Conservation (phyloP, 2,113 vertebrate genomes). For the Lamprologus lemairii region DNA sequence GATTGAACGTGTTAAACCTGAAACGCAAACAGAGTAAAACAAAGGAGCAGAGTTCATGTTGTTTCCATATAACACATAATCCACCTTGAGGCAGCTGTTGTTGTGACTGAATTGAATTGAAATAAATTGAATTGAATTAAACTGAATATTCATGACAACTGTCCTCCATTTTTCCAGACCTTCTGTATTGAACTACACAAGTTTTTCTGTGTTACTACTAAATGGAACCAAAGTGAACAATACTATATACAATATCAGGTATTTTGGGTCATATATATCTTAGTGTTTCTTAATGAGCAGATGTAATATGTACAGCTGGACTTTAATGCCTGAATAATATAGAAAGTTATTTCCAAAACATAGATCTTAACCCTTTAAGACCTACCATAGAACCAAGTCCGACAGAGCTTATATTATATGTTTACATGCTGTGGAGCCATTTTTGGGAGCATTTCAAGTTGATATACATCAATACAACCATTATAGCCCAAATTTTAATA, state of each 20-base stretch:
- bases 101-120: background rate
- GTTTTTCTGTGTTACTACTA: background rate
- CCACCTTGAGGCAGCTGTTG: background rate
- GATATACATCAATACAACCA: too few relatives aligned
- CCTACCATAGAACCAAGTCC: too few relatives aligned
- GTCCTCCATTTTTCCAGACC: background rate
- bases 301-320: background rate
- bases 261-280: background rate
- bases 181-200: background rate
- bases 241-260: background rate
- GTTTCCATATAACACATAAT: background rate
- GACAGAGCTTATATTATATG: too few relatives aligned
- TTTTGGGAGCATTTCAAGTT: too few relatives aligned
- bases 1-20: background rate
- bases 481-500: too few relatives aligned
- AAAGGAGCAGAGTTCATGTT: background rate
- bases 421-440: too few relatives aligned
- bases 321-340: background rate
- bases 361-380: background rate
- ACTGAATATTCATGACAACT: background rate
- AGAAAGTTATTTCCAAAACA: background rate
- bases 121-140: background rate
- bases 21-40: background rate
- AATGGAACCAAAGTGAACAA: background rate
- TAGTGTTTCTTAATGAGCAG: background rate